These are phyloP conservation scores for Dicyrtomina minuta DNA, from an alignment of 2,888 invertebrate genomes.

Conservation along the genomic window DNA sequence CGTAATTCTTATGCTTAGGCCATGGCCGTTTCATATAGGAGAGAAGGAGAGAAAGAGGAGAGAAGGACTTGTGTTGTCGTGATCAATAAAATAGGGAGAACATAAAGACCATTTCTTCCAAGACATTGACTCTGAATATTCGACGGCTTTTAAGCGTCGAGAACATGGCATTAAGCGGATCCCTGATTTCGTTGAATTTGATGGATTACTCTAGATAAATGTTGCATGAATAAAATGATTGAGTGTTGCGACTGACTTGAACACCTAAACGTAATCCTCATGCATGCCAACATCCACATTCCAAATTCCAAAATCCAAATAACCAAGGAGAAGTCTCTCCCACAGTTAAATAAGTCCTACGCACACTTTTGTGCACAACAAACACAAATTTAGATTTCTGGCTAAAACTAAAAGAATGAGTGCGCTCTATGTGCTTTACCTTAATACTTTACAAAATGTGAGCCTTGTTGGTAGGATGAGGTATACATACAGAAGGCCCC, in stretches of 20 bases:
- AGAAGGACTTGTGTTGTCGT: conserved; percentile 16
- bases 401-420: too few relatives aligned
- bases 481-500: too few relatives aligned
- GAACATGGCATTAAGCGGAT: conserved; percentile 53
- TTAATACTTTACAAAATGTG: too few relatives aligned
- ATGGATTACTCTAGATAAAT: conserved; percentile 54
- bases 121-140: conserved; percentile 53
- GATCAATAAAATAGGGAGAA: conserved; percentile 14
- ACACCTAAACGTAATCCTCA: conserved; percentile 18
- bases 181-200: conserved; percentile 53
- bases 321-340: too few relatives aligned
- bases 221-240: conserved; percentile 54
- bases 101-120: conserved; percentile 46
- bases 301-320: too few relatives aligned
- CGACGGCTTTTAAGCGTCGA: conserved; percentile 52
- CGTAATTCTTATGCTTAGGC: too few relatives aligned
- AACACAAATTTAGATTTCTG: too few relatives aligned
- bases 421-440: too few relatives aligned
- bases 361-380: too few relatives aligned
- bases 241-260: conserved; percentile 42
- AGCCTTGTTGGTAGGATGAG: too few relatives aligned
- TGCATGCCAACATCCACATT: background rate
- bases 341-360: too few relatives aligned
- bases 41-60: background rate
- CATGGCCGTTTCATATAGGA: too few relatives aligned